Evolutionary conservation across 1,140 invertebrate species (phyloP), one percentile per base, ranked within the genome.

Genomic region (Bactericera cockerelli): DNA sequence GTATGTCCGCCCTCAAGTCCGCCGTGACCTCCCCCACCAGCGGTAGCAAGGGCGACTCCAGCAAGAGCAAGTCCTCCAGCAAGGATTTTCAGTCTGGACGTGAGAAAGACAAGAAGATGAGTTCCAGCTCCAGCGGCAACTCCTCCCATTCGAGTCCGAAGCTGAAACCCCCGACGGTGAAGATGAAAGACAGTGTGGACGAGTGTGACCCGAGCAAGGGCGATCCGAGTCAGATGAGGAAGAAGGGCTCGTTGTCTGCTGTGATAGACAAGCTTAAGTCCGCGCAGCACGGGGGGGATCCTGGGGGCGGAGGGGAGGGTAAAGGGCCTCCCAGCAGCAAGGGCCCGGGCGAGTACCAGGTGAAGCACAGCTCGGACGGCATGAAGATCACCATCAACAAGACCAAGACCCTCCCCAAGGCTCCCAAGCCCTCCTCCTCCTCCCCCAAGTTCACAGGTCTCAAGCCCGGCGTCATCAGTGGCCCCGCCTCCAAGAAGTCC

Each of bases 321-420:
- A 58, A 33, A 28, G 56, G 61, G 49, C 11, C 63, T 11, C n/a
- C 54, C 13, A 81, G 81, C 58, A 75, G 71, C 54, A 87, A 87
- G 71, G 86, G 83, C 67, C 71, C 75, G 1, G 80, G 80, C 1
- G 88, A 91, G 64, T 93, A 91, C 64, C 89, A 88, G 80, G 83
- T 89, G 0, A 89, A 89, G 65, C 82, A 81, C 28, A 87, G 85
- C 63, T 83, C 81, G 1, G 87, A 89, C 66, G 88, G 87, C 0
- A 86, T 92, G 71, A 93, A 91, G 69, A 79, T 93, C 11, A 93
- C 87, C 0, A 89, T 92, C 8, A 92, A 90, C 66, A 92, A 91
- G 74, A 87, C 87, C 1, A 68, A 67, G 64, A 76, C 42, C 6
- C n/a, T 49, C 22, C 6, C 81, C 58, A 81, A 78, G n/a, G 83